Percentiles rank a stretch among this genome's conserved stretches.
Evolutionary conservation across 2,113 vertebrate species (phyloP).

Genomic region (Pluvialis apricaria): DNA sequence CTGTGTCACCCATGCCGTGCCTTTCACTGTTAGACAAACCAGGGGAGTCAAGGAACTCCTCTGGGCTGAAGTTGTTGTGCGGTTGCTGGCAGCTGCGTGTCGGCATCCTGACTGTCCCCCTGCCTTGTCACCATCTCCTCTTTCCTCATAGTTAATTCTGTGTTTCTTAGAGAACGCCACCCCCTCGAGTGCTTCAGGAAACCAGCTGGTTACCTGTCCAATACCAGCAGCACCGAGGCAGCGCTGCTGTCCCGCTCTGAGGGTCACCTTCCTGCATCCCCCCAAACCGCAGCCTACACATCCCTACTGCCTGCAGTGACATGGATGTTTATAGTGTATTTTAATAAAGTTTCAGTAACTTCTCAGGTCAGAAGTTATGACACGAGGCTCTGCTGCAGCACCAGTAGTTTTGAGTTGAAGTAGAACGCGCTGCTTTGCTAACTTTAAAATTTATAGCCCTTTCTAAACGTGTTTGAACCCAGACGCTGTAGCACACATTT

Average conservation of each 20-base stretch:
- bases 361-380: background rate
- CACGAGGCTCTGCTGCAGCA: accelerated
- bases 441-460: background rate
- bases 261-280: background rate
- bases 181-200: background rate
- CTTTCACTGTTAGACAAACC: accelerated
- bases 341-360: background rate
- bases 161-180: too few species aligned
- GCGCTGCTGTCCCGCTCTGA: background rate
- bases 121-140: background rate
- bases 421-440: background rate
- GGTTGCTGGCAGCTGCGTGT: too few species aligned
- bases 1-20: accelerated
- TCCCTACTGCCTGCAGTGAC: background rate
- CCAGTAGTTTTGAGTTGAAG: accelerated
- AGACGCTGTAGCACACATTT: accelerated
- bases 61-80: background rate
- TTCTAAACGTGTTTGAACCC: background rate
- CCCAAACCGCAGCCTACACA: background rate
- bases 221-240: background rate
- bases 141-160: background rate
- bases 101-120: background rate
- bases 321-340: background rate
- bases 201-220: too few species aligned
- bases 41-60: accelerated